Conservation (phyloP, 2,797 vertebrate genomes). For the Holocentrus rufus region DNA sequence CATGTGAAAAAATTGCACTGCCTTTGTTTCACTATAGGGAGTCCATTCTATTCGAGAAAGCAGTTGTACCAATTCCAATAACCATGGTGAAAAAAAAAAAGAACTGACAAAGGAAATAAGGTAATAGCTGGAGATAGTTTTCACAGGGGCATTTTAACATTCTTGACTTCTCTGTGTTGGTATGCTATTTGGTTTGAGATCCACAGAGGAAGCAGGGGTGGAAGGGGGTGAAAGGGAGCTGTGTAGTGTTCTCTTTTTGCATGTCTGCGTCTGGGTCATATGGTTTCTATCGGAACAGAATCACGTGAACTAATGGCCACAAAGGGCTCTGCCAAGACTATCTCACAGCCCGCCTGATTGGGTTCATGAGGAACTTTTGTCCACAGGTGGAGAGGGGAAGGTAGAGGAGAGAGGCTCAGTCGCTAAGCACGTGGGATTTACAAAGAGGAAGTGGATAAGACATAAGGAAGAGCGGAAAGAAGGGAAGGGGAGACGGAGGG, state of each 20-base stretch:
- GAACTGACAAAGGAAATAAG: constrained; percentile 51
- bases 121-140: constrained; percentile 70
- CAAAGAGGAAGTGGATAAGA: constrained; percentile 18
- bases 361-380: constrained; percentile 46
- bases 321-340: constrained; percentile 60
- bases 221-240: constrained; percentile 51
- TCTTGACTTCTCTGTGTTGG: constrained; percentile 43
- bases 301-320: constrained; percentile 73
- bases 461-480: not conserved
- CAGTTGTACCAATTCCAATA: constrained; percentile 39
- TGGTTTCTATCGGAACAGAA: constrained; percentile 74
- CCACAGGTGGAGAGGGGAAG: constrained; percentile 31
- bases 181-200: constrained; percentile 34
- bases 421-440: constrained; percentile 13
- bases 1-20: constrained; percentile 38
- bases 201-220: constrained; percentile 24
- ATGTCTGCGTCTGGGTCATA: constrained; percentile 61
- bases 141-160: constrained; percentile 55
- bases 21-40: constrained; percentile 45
- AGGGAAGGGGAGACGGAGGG: not conserved
- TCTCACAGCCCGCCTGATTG: constrained; percentile 49
- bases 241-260: constrained; percentile 53
- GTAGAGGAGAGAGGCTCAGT: constrained; percentile 6
- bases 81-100: constrained; percentile 45
- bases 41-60: constrained; percentile 48